Base-by-base conservation (phyloP, 1,140 invertebrate species). In the Ostrea denselamellosa region DNA sequence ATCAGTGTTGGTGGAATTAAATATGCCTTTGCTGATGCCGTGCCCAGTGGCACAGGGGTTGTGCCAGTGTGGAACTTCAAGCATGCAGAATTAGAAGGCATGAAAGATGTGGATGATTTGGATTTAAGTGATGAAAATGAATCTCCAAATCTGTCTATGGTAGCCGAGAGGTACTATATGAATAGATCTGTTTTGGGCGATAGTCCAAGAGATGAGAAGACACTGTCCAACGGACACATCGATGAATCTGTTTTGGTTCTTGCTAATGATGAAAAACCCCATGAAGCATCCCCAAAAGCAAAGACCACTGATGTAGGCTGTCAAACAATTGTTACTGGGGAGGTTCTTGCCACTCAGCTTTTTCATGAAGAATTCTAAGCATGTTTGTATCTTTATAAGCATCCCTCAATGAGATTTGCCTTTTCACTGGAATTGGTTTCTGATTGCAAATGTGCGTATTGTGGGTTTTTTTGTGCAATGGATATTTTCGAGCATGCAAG, bases 281-380 rank as follows among this genome's bases (percentile, higher is more conserved):
- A 81, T 53, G 87, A 86, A n/a, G 82, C 65, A 62, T 88, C 86
- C 54, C 53, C 81, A 25, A 84, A 82, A n/a, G 89, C 90, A 51
- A 92, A 92, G 34, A 88, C 58, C 17, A 86, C 83, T 22, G 89
- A 92, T 28, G 88, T 92, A 85, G 92, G 91, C 8, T 95, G 94
- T 89, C 94, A 95, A 88, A 95, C 94, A 0, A 93, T 95, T 84
- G 93, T 94, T 14, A 95, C 94, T n/a, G 94, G 94, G 9, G 94
- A 95, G 62, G 94, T 95, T 85, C 90, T 95, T 65, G 94, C 94
- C 44, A 95, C 94, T 8, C 94, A 95, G 89, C 91, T 95, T n/a
- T 95, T 94, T 88, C 94, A 94, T 91, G 94, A 94, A 90, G 92
- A 93, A 90, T 88, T 94, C 85, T 92, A 86, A 90, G 19, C 44